A percentile compares a stretch with the other conserved stretches of the same genome.
phyloP scores from a whole-genome alignment of 2,113 vertebrate species.

The Urocolius indicus region DNA sequence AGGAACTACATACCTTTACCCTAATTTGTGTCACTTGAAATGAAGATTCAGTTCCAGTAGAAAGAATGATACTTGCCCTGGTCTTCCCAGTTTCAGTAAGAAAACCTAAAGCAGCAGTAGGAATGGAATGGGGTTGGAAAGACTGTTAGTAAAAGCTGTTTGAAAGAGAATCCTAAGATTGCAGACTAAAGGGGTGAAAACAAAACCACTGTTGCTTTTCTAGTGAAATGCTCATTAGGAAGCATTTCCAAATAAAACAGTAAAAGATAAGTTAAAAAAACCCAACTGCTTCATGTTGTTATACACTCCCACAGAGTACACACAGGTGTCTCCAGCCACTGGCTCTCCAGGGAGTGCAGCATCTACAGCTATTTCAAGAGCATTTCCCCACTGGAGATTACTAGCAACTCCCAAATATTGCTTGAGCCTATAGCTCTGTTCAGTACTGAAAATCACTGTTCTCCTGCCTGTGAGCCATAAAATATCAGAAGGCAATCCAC shows the following conservation, averaged over 20 bases:
- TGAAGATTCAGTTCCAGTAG: slow-evolving; percentile 88
- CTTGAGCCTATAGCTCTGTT: not conserved
- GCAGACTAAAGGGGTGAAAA: not conserved
- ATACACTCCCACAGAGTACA: not conserved
- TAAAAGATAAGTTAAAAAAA: not conserved
- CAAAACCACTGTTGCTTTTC: fast-evolving
- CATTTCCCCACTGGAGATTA: not conserved
- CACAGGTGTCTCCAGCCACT: not conserved
- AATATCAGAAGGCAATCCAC: not conserved
- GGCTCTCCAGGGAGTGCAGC: not conserved
- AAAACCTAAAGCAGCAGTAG: slow-evolving; percentile 82
- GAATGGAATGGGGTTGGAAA: not conserved
- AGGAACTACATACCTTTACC: slow-evolving; percentile 85
- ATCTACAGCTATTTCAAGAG: not conserved
- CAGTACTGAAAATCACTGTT: not conserved
- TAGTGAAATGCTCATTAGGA: not conserved
- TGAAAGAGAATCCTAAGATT: not conserved
- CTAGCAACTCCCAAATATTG: not conserved
- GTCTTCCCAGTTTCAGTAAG: slow-evolving; percentile 94
- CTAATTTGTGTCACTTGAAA: slow-evolving; percentile 97
- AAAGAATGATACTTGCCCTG: slow-evolving; percentile 92
- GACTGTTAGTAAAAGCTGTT: not conserved
- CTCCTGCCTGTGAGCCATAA: not conserved
- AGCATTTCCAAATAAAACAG: not conserved
- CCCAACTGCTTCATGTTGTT: no score